Evolutionary conservation across 2,888 invertebrate species (phyloP).

Genomic region (Amphipoea oculea): DNA sequence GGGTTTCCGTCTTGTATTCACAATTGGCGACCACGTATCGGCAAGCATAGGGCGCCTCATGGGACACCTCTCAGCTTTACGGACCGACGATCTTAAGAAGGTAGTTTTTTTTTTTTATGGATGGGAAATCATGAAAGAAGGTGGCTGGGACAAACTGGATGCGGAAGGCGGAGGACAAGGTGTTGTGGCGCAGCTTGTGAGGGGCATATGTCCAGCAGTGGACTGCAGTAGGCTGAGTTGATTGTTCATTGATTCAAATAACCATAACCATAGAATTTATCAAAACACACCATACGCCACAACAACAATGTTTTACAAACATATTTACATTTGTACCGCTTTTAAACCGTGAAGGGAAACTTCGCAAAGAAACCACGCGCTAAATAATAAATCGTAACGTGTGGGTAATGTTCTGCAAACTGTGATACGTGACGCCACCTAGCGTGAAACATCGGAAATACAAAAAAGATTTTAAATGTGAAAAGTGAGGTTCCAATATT

Average conservation of each 20-base stretch:
- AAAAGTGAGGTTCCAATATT: neutral
- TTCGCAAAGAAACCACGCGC: conserved; percentile 19
- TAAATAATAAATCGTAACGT: conserved; percentile 59
- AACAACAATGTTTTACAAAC: conserved; percentile 8
- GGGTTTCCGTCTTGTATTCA: neutral
- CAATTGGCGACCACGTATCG: neutral
- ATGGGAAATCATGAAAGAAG: no score
- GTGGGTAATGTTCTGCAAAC: conserved; percentile 55
- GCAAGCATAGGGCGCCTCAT: neutral
- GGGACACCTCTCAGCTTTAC: neutral
- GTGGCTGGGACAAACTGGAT: neutral
- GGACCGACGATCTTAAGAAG: neutral
- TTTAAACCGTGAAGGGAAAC: conserved; percentile 19
- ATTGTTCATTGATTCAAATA: neutral
- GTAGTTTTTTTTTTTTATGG: no score
- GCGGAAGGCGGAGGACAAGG: neutral
- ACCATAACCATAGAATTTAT: neutral
- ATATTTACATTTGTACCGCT: conserved; percentile 33
- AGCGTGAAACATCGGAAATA: conserved; percentile 6
- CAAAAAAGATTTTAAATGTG: conserved; percentile 3
- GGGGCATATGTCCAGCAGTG: neutral
- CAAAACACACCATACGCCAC: neutral
- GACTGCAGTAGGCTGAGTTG: neutral
- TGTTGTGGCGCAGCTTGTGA: neutral
- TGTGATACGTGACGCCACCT: conserved; percentile 46